Base-by-base conservation (phyloP, 2,113 vertebrate species). In the Holacanthus passer region DNA sequence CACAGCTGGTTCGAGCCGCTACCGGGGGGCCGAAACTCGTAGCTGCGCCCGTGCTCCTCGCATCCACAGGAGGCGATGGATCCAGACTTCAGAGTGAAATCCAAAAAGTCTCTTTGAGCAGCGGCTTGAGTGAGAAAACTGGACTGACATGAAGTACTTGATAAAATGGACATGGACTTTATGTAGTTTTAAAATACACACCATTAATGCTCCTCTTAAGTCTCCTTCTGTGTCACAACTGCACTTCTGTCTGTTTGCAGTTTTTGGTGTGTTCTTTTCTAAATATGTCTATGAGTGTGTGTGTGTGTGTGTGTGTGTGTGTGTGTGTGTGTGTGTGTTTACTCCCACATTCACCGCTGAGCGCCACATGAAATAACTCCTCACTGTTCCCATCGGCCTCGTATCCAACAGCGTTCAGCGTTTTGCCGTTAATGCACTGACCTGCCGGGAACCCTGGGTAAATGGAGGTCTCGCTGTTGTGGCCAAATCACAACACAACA, bases 351-450 rank as follows among this genome's bases (percentile, higher is more conserved):
- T 77, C 55, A 53, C 62, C 58, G 24, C 60, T 48, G 72, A 79
- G 66, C 24, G 43, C 77, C 69, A 73, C 75, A 81, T 79, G 74
- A 82, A 86, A 73, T 73, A 73, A 67, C 76, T 81, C 81, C 75
- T 73, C 70, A 12, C 65, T 7, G 19, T 58, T 56, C 75, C 73
- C 62, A 37, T 6, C 60, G 81, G 82, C 73, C 74, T 84, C 22
- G 7, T 45, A 60, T 81, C 77, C 68, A 78, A 48, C 83, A 52
- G 83, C 13, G 27, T 65, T 83, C 73, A 67, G 73, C 16, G 20
- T 81, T 88, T 82, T 59, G 48, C 66, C 63, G 7, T 73, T 90
- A 88, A 90, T 81, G 81, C 85, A 59, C 81, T 80, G 85, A 86
- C 88, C 85, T 75, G 87, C 75, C 31, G 41, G 53, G 83, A 82